Evolutionary conservation across 2,113 vertebrate species (phyloP), one percentile per base, ranked within the genome.

Genomic region (Eudyptes chrysolophus): DNA sequence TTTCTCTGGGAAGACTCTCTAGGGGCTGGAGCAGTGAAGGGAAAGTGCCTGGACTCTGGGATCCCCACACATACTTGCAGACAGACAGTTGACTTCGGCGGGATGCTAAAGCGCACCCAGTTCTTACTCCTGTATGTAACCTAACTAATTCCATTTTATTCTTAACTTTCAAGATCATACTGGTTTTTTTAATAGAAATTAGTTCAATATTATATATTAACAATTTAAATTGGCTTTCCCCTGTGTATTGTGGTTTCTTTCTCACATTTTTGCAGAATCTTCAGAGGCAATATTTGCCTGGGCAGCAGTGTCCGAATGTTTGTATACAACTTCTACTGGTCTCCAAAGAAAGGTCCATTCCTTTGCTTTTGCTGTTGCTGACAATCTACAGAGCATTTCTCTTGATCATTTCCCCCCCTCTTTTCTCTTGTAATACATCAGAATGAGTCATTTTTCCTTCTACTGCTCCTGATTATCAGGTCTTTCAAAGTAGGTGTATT

Each of bases 381-480:
- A 27, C 38, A 75, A n/a, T 38, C 30, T 74, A 21, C 29, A 61
- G 29, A 74, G 24, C 14, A 32, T 75, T 48, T 68, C 5, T n/a
- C 38, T 58, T 51, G 2, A 44, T 49, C 1, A 0, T 74, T 51
- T 7, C 8, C 2, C 14, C 32, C 10, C 14, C 11, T 51, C 5
- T 48, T 60, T 48, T 90, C 29, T 30, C 25, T 48, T 75, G 21
- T 26, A 75, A 34, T 62, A 22, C 6, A 49, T 42, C 17, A 75
- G 17, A 68, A 61, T 68, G 30, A 49, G 32, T 64, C 12, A 44
- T 32, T 57, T 65, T 79, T 78, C 5, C 17, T 90, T 77, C n/a
- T 49, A 18, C 21, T 68, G 42, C 15, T 66, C 4, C 10, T 20
- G 13, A 38, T 76, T 82, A 82, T 36, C 48, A 76, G 26, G 21